These are phyloP conservation scores for Congeria kusceri DNA, from an alignment of 2,888 invertebrate genomes.

Conservation along the genomic window DNA sequence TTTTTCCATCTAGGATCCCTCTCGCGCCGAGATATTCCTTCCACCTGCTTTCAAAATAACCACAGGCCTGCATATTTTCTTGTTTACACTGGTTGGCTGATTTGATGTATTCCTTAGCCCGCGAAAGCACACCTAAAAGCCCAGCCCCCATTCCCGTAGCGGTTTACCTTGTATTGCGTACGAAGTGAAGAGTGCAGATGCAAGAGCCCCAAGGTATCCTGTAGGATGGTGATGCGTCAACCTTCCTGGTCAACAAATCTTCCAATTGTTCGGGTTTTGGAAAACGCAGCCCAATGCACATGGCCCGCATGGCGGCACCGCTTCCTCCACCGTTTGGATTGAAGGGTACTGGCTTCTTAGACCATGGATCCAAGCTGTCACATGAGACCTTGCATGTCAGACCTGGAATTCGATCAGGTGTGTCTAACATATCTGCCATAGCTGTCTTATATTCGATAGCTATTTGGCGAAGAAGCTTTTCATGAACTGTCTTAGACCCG, in stretches of 20 bases:
- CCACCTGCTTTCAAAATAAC: constrained; percentile 80
- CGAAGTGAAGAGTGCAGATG: constrained; percentile 81
- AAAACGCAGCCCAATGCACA: constrained; percentile 84
- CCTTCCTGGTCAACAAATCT: constrained; percentile 81
- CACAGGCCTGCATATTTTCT: constrained; percentile 78
- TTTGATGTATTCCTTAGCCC: constrained; percentile 76
- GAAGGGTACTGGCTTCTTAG: constrained; percentile 26
- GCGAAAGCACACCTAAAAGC: constrained; percentile 72
- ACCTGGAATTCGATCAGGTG: constrained; percentile 55
- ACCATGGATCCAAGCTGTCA: constrained; percentile 7
- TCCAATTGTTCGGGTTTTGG: constrained; percentile 75
- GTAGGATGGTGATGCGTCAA: constrained; percentile 84
- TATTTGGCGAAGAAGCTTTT: constrained; percentile 59
- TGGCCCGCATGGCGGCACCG: constrained; percentile 84
- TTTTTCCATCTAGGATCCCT: constrained; percentile 70
- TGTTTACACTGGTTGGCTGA: constrained; percentile 65
- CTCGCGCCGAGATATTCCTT: constrained; percentile 68
- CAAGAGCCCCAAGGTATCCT: constrained; percentile 82
- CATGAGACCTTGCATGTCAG: constrained; percentile 17
- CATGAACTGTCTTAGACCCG: constrained; percentile 34
- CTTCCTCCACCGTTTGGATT: constrained; percentile 81
- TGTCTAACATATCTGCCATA: constrained; percentile 76
- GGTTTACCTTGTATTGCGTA: constrained; percentile 81
- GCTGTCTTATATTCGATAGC: constrained; percentile 72
- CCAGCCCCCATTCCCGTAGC: constrained; percentile 79